Conservation (phyloP, 2,113 vertebrate genomes). For the Pseudorectes ferrugineus region DNA sequence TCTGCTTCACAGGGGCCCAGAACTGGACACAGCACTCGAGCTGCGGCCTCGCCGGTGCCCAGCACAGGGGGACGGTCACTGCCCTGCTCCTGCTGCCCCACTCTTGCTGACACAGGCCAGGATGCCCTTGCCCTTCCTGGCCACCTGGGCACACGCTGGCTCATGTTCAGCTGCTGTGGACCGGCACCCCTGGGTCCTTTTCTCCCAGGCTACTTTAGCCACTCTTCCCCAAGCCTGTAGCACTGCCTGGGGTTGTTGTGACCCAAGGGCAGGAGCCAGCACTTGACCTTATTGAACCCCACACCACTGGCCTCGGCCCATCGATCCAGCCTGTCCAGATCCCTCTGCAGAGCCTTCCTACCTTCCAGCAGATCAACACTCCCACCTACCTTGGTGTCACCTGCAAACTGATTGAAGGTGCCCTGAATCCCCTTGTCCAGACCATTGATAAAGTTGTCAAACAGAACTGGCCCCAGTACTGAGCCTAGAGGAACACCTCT, state of each 20-base stretch:
- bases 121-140: background rate
- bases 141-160: background rate
- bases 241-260: background rate
- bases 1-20: no score
- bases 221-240: background rate
- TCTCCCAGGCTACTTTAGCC: background rate
- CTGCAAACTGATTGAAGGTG: background rate
- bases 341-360: background rate
- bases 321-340: background rate
- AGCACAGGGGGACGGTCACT: background rate
- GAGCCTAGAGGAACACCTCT: background rate
- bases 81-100: background rate
- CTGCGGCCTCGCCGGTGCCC: fast-evolving
- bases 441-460: background rate
- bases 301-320: background rate
- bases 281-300: background rate
- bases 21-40: fast-evolving
- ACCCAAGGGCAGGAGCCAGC: fast-evolving
- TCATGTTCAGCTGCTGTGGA: background rate
- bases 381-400: background rate
- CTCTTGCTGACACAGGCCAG: background rate
- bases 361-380: background rate
- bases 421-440: background rate
- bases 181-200: background rate
- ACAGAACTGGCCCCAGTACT: background rate